Evolutionary conservation across 2,113 vertebrate genomes (phyloP).

Genomic region (Lichenostomus cassidix): DNA sequence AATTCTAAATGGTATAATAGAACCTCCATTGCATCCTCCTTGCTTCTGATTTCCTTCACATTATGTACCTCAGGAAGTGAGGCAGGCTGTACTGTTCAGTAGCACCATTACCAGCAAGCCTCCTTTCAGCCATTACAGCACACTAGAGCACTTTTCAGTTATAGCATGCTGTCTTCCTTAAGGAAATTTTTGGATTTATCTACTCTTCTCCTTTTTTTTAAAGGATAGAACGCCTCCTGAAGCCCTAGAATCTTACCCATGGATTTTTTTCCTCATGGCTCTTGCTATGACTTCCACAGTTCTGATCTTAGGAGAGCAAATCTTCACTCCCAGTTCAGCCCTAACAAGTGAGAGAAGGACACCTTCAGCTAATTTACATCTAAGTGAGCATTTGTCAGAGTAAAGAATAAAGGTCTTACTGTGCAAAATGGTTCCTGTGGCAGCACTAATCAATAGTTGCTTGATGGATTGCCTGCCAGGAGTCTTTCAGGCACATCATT

Average conservation of each 20-base stretch:
- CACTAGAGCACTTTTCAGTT: neutral
- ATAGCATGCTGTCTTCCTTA: neutral
- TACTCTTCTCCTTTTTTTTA: neutral
- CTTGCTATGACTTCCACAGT: neutral
- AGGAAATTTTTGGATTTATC: neutral
- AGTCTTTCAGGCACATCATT: slow-evolving; percentile 67
- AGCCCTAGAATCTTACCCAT: neutral
- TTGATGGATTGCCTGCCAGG: slow-evolving; percentile 69
- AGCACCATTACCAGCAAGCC: neutral
- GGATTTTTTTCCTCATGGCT: neutral
- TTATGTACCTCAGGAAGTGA: neutral
- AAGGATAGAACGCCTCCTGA: neutral
- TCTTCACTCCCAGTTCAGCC: neutral
- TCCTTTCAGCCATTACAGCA: neutral
- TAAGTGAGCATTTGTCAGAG: slow-evolving; percentile 43
- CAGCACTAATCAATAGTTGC: slow-evolving; percentile 63
- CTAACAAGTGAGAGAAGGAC: neutral
- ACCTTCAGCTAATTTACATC: slow-evolving; percentile 50
- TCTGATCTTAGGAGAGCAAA: neutral
- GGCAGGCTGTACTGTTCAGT: neutral
- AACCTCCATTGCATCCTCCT: neutral
- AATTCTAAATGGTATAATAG: neutral
- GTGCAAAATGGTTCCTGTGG: slow-evolving; percentile 50
- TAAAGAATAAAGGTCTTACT: slow-evolving; percentile 58
- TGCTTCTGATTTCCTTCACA: neutral